Evolutionary conservation across 2,797 vertebrate genomes (phyloP).

Genomic region (Masticophis lateralis): DNA sequence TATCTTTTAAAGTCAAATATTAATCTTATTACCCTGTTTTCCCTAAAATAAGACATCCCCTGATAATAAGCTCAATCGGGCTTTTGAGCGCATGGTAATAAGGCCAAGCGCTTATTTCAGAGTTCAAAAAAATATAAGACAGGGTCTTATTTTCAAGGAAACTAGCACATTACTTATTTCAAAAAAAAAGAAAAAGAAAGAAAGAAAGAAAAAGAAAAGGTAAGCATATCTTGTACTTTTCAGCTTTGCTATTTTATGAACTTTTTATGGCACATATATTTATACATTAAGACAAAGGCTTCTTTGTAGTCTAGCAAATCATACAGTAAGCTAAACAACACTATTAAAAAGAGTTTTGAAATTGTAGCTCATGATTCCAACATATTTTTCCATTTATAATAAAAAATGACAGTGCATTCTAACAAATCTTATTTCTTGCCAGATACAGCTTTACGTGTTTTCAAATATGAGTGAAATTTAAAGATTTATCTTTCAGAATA

Average conservation of each 20-base stretch:
- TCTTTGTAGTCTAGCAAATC: background rate
- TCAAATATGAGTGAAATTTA: background rate
- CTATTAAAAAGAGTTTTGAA: background rate
- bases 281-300: slow-evolving; percentile 13
- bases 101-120: too few species aligned
- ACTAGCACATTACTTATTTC: background rate
- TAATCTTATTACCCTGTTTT: background rate
- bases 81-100: too few species aligned
- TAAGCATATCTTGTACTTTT: background rate
- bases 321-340: background rate
- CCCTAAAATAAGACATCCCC: too few species aligned
- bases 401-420: slow-evolving; percentile 14
- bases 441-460: background rate
- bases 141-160: too few species aligned
- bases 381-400: background rate
- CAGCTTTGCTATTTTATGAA: background rate
- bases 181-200: background rate
- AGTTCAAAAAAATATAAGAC: too few species aligned
- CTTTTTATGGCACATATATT: background rate
- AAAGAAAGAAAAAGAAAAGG: background rate
- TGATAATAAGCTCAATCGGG: too few species aligned
- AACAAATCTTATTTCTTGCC: background rate
- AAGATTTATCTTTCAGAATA: slow-evolving; percentile 4
- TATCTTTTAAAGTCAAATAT: slow-evolving; percentile 3
- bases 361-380: background rate